Evolutionary conservation across 2,888 invertebrate species (phyloP), one percentile per base, ranked within the genome.

Genomic region (Netelia fuscicornis): DNA sequence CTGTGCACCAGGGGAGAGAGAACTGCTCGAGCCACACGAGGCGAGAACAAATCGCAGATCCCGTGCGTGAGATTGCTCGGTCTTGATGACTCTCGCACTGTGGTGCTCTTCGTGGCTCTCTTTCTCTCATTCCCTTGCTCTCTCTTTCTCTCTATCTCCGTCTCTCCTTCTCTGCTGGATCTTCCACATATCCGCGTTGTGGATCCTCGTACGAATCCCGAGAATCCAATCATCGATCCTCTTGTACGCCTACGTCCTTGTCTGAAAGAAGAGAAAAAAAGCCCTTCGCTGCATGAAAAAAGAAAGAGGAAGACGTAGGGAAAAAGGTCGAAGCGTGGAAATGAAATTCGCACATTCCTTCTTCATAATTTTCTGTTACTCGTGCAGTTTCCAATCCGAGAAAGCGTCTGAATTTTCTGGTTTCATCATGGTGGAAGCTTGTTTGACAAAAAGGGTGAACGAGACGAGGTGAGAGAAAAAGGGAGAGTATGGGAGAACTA

Each of bases 11-110:
- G 3, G 23, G 54, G 70, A 70, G 74, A 67, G 48, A 37, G 58
- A 30, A 58, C 23, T 20, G 60, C 67, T 75, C 56, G 52, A 68
- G 56, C 71, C 77, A 70, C 67, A 20, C 42, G 71, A 70, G 67
- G 48, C 70, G 86, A 86, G 86, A 87, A 89, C 86, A 87, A 86
- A 86, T 87, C 89, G 87, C 79, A 90, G 89, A 89, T 90, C 83
- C 87, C 87, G 89, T 84, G 87, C 88, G 88, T 89, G 88, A 90
- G 89, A 91, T 89, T 89, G 88, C 89, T 86, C 72, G 87, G 25
- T 23, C 60, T 68, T 79, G 78, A 79, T 80, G 79, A 80, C 72
- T 80, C 68, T 20, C 58, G 71, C 62, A 54, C 17, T 65, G 60
- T 37, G 84, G 74, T 88, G 89, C 89, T 90, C 20, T 17, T n/a